phyloP scores from a whole-genome alignment of 1,140 invertebrate species.

The Drosophila ogumai region DNA sequence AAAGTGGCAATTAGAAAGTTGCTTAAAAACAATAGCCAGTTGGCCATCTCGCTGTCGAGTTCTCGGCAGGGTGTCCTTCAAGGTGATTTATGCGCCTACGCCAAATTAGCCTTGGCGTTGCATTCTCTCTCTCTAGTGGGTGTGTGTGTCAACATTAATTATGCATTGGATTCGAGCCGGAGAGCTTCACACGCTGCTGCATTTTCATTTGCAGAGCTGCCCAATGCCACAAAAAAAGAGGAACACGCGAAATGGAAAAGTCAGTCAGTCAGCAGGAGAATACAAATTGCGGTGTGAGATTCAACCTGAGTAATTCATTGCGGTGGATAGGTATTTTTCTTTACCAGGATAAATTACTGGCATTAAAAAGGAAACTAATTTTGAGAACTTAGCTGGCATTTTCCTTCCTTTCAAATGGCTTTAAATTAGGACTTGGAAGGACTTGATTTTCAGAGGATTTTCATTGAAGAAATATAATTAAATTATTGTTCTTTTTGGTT shows the following conservation, averaged over 20 bases:
- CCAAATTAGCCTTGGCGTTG: constrained; percentile 79
- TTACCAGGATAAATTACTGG: neutral
- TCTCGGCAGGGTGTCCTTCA: constrained; percentile 48
- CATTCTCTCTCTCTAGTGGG: constrained; percentile 39
- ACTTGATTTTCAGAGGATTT: neutral
- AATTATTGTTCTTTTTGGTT: neutral
- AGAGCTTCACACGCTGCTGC: constrained; percentile 8
- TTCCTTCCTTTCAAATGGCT: no score
- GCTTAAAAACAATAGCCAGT: constrained; percentile 73
- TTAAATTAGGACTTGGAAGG: neutral
- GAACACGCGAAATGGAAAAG: constrained; percentile 33
- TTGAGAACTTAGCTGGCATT: neutral
- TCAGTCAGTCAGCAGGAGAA: constrained; percentile 31
- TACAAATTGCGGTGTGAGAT: constrained; percentile 26
- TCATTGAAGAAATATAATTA: no score
- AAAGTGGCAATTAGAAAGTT: constrained; percentile 83
- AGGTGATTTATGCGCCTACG: constrained; percentile 75
- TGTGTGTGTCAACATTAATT: constrained; percentile 75
- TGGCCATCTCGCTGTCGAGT: constrained; percentile 38
- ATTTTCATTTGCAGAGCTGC: neutral
- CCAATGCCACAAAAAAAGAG: constrained; percentile 9
- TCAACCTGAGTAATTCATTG: constrained; percentile 12
- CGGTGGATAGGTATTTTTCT: neutral
- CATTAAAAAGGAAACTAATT: neutral
- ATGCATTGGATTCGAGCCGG: constrained; percentile 46